Evolutionary conservation across 1,140 invertebrate species (phyloP).

Genomic region (Augochlora pura): DNA sequence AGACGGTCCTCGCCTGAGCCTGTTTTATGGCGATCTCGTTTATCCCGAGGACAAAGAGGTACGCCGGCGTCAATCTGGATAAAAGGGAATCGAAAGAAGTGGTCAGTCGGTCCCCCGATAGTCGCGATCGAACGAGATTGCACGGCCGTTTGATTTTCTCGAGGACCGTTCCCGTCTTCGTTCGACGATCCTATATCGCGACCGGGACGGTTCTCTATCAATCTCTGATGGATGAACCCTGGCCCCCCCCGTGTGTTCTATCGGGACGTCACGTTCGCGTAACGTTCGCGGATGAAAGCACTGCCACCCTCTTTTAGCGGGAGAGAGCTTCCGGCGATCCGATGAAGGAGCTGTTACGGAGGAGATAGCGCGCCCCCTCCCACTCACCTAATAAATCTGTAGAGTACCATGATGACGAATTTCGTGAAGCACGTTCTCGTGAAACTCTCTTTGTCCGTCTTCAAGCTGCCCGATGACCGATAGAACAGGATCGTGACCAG

Average conservation of each 20-base stretch:
- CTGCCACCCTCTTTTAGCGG: too few species aligned
- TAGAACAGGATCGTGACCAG: constrained; percentile 88
- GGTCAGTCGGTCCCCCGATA: neutral
- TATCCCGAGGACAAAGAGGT: constrained; percentile 88
- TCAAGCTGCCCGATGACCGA: constrained; percentile 81
- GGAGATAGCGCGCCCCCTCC: neutral
- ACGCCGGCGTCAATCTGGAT: constrained; percentile 87
- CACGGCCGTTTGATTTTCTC: neutral
- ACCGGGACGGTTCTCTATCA: too few species aligned
- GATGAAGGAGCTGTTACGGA: neutral
- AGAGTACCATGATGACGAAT: constrained; percentile 83
- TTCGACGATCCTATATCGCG: too few species aligned
- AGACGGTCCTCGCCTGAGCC: constrained; percentile 84
- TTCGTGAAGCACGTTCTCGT: constrained; percentile 76
- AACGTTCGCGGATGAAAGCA: too few species aligned
- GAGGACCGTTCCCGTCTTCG: too few species aligned
- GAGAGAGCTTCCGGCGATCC: neutral
- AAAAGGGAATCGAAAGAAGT: neutral
- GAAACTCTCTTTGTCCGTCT: constrained; percentile 74
- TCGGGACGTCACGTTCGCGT: too few species aligned
- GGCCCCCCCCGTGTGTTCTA: too few species aligned
- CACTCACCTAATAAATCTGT: constrained; percentile 83
- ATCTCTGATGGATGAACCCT: neutral
- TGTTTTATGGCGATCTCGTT: constrained; percentile 87
- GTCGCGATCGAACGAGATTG: too few species aligned